A percentile compares a stretch with the other conserved stretches of the same genome.
Evolutionary conservation across 2,113 vertebrate genomes (phyloP).

Genomic region (Ammodramus savannarum): DNA sequence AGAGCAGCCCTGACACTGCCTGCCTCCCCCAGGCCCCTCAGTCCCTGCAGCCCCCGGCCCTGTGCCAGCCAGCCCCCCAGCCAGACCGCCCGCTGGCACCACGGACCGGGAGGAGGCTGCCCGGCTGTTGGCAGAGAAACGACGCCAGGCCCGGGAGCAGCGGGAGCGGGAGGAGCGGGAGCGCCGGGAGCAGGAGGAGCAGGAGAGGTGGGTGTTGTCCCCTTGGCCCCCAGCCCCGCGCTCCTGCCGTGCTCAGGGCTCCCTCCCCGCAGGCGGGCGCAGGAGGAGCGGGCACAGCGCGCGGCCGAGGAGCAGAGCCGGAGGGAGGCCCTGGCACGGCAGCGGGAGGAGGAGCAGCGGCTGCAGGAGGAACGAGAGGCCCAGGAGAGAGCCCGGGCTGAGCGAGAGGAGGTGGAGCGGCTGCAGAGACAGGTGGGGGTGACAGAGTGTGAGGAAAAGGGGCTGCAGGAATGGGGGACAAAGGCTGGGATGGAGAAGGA

Average conservation of each 20-base stretch:
- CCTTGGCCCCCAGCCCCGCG: fast-evolving
- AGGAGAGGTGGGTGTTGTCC: conserved; percentile 78
- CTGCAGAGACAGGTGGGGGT: conserved; percentile 87
- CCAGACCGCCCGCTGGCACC: conserved; percentile 87
- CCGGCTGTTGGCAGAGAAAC: conserved; percentile 87
- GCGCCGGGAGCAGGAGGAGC: conserved; percentile 83
- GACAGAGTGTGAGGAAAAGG: fast-evolving
- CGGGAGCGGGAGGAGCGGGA: conserved; percentile 89
- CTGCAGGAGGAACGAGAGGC: conserved; percentile 73
- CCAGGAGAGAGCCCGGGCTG: conserved; percentile 75
- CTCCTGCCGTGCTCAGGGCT: background rate
- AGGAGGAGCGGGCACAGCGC: conserved; percentile 85
- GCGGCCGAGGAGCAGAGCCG: conserved; percentile 80
- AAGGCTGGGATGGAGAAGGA: background rate
- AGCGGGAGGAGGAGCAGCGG: conserved; percentile 73
- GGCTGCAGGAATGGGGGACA: background rate
- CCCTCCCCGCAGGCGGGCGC: conserved; percentile 70
- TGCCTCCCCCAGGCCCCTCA: background rate
- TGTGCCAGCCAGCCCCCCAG: conserved; percentile 47
- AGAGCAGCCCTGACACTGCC: background rate
- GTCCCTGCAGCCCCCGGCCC: background rate
- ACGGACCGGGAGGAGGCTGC: conserved; percentile 88
- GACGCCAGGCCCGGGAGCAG: conserved; percentile 90
- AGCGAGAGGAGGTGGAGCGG: conserved; percentile 85
- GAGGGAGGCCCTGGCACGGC: conserved; percentile 78